Conservation (phyloP, 2,888 invertebrate species). For the Zootermopsis nevadensis region DNA sequence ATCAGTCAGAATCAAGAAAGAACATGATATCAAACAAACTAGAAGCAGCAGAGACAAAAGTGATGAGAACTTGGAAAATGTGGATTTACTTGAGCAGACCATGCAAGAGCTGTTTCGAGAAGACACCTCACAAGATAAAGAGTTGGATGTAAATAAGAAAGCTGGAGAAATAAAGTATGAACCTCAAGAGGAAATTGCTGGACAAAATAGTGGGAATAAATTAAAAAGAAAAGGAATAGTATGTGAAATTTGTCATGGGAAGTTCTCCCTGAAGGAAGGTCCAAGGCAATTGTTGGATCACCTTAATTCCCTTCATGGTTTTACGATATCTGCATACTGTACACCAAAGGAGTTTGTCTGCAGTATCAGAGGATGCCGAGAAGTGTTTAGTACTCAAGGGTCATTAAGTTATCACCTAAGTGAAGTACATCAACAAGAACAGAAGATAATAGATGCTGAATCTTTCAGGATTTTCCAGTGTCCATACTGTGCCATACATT, state of each 20-base stretch:
- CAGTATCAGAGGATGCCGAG: conserved; percentile 33
- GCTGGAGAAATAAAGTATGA: conserved; percentile 20
- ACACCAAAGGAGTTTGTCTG: conserved; percentile 35
- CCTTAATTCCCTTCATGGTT: conserved; percentile 50
- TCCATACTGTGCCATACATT: conserved; percentile 51
- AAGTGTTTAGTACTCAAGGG: conserved; percentile 42
- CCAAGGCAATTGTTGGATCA: conserved; percentile 58
- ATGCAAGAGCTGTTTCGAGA: conserved; percentile 38
- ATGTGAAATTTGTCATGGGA: conserved; percentile 68
- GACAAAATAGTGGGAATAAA: conserved; percentile 13
- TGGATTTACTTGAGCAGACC: conserved; percentile 30
- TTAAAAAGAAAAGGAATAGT: conserved; percentile 53
- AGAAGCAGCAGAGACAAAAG: conserved; percentile 7
- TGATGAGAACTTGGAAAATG: not conserved
- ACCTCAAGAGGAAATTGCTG: conserved; percentile 2
- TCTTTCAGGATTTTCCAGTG: conserved; percentile 47
- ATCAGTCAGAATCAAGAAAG: not conserved
- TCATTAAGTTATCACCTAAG: conserved; percentile 31
- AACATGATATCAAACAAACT: not conserved
- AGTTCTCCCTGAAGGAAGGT: conserved; percentile 63
- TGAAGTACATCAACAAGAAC: conserved; percentile 32
- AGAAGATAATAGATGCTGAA: conserved; percentile 29
- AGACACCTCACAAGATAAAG: not conserved
- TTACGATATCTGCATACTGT: conserved; percentile 40
- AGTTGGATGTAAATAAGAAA: not conserved